These are phyloP conservation scores for Harpagoxenus sublaevis DNA, from an alignment of 2,888 invertebrate species.

Conservation along the genomic window DNA sequence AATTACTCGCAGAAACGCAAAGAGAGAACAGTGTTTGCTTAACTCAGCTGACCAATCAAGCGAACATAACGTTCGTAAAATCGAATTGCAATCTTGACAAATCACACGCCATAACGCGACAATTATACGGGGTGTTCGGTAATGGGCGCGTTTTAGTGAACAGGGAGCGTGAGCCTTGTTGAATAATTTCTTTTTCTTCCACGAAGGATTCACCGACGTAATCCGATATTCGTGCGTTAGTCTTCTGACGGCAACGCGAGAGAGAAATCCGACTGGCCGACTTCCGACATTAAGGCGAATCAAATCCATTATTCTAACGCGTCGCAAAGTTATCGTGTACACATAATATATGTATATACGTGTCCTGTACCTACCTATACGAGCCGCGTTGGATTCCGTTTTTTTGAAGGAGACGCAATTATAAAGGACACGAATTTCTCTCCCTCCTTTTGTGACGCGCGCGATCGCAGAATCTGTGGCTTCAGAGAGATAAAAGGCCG, in stretches of 20 bases:
- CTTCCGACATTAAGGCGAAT: slow-evolving; percentile 47
- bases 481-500: slow-evolving; percentile 72
- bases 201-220: slow-evolving; percentile 12
- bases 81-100: slow-evolving; percentile 25
- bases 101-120: slow-evolving; percentile 3
- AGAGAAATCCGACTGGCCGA: not conserved
- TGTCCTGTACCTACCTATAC: not conserved
- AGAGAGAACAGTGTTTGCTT: slow-evolving; percentile 59
- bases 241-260: slow-evolving; percentile 17
- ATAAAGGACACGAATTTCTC: slow-evolving; percentile 63
- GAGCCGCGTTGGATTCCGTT: slow-evolving; percentile 20
- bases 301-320: slow-evolving; percentile 42
- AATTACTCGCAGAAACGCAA: slow-evolving; percentile 65
- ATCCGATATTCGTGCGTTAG: slow-evolving; percentile 32
- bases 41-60: slow-evolving; percentile 62
- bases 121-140: slow-evolving; percentile 14
- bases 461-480: slow-evolving; percentile 68
- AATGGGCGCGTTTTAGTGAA: slow-evolving; percentile 6
- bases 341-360: not conserved
- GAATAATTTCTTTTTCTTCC: slow-evolving; percentile 1
- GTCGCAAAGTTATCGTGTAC: slow-evolving; percentile 33
- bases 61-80: slow-evolving; percentile 2
- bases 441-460: slow-evolving; percentile 62
- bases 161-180: not conserved
- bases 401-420: slow-evolving; percentile 35